Percentiles rank a stretch among this genome's conserved stretches.
Evolutionary conservation across 2,797 vertebrate species (phyloP).

Genomic region (Otolemur crassicaudatus): DNA sequence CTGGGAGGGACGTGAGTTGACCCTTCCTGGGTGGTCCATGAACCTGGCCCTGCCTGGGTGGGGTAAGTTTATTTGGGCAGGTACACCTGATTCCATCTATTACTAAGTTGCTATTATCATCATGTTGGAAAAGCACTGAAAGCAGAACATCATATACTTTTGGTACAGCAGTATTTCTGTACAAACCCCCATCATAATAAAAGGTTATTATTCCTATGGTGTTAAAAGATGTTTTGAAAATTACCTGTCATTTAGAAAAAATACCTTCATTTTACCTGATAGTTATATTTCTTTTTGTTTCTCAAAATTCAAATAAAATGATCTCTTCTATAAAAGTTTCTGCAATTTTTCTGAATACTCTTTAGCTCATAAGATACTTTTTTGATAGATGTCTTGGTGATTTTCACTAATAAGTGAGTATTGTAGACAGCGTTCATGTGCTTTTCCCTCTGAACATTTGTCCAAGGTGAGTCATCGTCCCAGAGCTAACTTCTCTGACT

Average conservation of each 20-base stretch:
- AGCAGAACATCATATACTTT: constrained; percentile 68
- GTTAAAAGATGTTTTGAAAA: constrained; percentile 62
- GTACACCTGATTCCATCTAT: too few relatives aligned
- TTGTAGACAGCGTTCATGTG: not conserved
- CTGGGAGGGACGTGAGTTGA: too few relatives aligned
- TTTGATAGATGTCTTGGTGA: not conserved
- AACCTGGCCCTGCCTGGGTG: too few relatives aligned
- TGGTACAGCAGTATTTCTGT: constrained; percentile 56
- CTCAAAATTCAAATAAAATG: constrained; percentile 55
- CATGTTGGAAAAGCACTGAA: constrained; percentile 55
- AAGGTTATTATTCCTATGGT: constrained; percentile 65
- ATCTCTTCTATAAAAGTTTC: constrained; percentile 41
- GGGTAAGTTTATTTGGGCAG: too few relatives aligned
- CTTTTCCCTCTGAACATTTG: constrained; percentile 19
- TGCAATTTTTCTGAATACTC: constrained; percentile 6
- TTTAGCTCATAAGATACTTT: not conserved
- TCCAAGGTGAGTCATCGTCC: not conserved
- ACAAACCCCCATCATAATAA: constrained; percentile 67
- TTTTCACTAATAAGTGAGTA: not conserved
- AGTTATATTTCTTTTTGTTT: constrained; percentile 43
- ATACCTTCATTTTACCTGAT: constrained; percentile 40
- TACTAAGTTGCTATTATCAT: constrained; percentile 59
- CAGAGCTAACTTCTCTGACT: not conserved
- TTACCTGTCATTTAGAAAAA: constrained; percentile 69
- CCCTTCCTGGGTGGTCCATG: too few relatives aligned